These are phyloP conservation scores for Tetanocera ferruginea DNA, from an alignment of 2,888 invertebrate species.

Conservation along the genomic window DNA sequence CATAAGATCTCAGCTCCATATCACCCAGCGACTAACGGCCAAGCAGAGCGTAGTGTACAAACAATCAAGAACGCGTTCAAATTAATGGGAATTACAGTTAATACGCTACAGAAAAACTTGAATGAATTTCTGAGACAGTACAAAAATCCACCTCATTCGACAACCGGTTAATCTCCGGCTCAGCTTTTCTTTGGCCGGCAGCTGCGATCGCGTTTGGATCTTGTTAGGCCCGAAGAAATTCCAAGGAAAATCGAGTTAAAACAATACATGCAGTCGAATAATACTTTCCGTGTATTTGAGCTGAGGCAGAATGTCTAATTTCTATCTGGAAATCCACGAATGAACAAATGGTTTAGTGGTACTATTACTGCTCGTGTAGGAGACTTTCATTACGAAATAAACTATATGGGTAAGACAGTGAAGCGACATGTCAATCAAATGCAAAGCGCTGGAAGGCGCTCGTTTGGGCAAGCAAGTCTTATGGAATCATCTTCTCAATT, in stretches of 20 bases:
- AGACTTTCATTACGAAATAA: conserved; percentile 35
- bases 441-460: no score
- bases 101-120: conserved; percentile 24
- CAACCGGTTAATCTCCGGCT: conserved; percentile 39
- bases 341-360: conserved; percentile 38
- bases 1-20: no score
- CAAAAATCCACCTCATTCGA: no score
- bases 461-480: no score
- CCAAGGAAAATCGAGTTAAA: background rate
- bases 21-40: conserved; percentile 47
- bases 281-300: no score
- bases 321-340: conserved; percentile 26
- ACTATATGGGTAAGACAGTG: conserved; percentile 12
- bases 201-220: conserved; percentile 38
- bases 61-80: conserved; percentile 43
- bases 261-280: no score
- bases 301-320: no score
- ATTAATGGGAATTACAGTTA: conserved; percentile 35
- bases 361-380: conserved; percentile 17
- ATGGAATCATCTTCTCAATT: no score
- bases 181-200: conserved; percentile 37
- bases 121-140: conserved; percentile 43
- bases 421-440: no score
- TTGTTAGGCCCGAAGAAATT: conserved; percentile 35
- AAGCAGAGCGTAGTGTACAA: conserved; percentile 32